Conservation (phyloP, 2,888 invertebrate genomes). For the Heliconius sara region DNA sequence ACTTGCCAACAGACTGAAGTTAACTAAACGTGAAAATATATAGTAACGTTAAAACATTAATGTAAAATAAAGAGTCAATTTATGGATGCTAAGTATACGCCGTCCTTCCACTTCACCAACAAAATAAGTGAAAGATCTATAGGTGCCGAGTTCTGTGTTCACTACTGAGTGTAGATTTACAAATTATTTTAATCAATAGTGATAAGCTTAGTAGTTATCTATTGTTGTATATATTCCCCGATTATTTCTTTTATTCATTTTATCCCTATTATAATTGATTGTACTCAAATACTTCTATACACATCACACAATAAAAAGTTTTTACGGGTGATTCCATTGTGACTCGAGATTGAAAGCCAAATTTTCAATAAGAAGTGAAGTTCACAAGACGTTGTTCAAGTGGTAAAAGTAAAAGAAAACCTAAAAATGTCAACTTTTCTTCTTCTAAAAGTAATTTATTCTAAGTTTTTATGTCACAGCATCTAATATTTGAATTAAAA, state of each 20-base stretch:
- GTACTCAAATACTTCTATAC: background rate
- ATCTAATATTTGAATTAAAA: conserved; percentile 15
- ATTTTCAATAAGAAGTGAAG: background rate
- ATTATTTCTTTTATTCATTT: too few species aligned
- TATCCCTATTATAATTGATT: background rate
- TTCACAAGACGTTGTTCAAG: background rate
- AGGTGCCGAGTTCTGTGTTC: too few species aligned
- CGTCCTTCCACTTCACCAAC: too few species aligned
- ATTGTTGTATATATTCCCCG: background rate
- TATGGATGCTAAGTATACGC: too few species aligned
- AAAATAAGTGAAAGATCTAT: too few species aligned
- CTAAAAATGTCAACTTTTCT: background rate
- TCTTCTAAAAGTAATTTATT: background rate
- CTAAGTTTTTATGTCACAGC: background rate
- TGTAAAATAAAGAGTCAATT: too few species aligned
- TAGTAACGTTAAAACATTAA: background rate
- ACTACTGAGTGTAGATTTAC: too few species aligned
- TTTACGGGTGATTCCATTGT: background rate
- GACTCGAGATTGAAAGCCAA: background rate
- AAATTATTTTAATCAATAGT: too few species aligned
- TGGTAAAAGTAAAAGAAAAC: background rate
- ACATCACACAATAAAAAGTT: background rate
- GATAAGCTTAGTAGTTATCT: background rate
- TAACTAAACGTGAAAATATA: background rate
- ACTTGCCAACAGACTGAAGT: background rate